Base-by-base conservation (phyloP, 92 coral and sea anemone species). In the Palythoa caribaeorum region DNA sequence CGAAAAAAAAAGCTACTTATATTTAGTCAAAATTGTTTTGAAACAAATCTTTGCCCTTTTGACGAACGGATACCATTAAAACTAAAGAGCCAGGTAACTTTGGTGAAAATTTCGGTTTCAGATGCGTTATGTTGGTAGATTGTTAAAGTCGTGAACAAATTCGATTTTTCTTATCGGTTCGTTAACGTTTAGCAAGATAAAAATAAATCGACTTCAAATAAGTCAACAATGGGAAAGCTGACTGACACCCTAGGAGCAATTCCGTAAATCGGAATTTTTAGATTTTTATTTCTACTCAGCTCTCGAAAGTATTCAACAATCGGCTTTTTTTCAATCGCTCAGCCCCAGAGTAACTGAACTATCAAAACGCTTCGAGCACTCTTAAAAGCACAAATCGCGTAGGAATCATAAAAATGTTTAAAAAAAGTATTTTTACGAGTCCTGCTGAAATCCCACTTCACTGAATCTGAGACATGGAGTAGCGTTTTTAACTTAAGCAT, bases 371-470 rank as follows among this genome's bases (percentile, higher is more conserved):
- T 36, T 77, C 47, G 35, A 15, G 38, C 60, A 20, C 16, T 76
- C 8, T 4, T 48, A 21, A 75, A 77, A 20, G 17, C 83, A 77
- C 53, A 12, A 77, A 66, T 21, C 21, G 14, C 6, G 12, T 15
- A 63, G n/a, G 14, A 44, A 35, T 28, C 16, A 5, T 1, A 37
- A 62, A 3, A 12, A 10, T 20, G 28, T 28, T 28, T 0, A 19
- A 66, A 20, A 19, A 20, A 48, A 57, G 5, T 1, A 15, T 1
- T 36, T 1, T 14, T 13, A 10, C 9, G 15, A 81, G 59, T 65
- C 86, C 86, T 81, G 86, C 86, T 81, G n/a, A 81, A 65, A 14
- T 81, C 86, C 86, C 62, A 81, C 86, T 81, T 81, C 86, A 66
- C 86, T 81, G 86, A 81, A 66, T 71, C 66, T 15, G 35, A 79